Conservation (phyloP, 2,888 invertebrate species). For the Flexamia atlantica region DNA sequence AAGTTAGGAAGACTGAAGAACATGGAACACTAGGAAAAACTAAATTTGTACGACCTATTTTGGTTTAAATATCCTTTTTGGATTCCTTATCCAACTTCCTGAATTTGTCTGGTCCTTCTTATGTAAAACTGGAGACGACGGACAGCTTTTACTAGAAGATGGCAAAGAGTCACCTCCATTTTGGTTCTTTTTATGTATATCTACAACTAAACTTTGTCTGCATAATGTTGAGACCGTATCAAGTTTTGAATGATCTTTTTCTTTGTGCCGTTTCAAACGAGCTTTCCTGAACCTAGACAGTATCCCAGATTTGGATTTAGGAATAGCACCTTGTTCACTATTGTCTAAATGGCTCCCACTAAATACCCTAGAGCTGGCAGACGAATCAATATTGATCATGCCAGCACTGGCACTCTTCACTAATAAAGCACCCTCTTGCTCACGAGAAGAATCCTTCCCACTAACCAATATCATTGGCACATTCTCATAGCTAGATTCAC, state of each 20-base stretch:
- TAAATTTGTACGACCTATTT: slow-evolving; percentile 54
- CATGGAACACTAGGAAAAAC: background rate
- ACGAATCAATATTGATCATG: slow-evolving; percentile 74
- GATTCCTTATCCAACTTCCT: slow-evolving; percentile 67
- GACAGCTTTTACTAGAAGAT: slow-evolving; percentile 70
- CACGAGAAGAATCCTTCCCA: slow-evolving; percentile 60
- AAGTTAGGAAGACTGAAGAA: background rate
- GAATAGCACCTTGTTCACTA: slow-evolving; percentile 48
- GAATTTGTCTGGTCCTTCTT: slow-evolving; percentile 64
- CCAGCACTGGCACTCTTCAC: slow-evolving; percentile 87
- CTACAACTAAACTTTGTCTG: slow-evolving; percentile 86
- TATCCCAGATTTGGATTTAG: slow-evolving; percentile 57
- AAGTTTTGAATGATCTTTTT: slow-evolving; percentile 71
- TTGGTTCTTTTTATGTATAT: slow-evolving; percentile 73
- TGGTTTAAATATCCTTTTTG: slow-evolving; percentile 67
- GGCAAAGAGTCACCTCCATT: slow-evolving; percentile 40
- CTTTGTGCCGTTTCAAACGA: slow-evolving; percentile 66
- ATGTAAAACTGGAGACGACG: slow-evolving; percentile 71
- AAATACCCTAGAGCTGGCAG: slow-evolving; percentile 25
- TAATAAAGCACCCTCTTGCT: slow-evolving; percentile 73
- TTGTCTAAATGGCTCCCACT: slow-evolving; percentile 14
- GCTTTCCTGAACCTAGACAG: slow-evolving; percentile 63
- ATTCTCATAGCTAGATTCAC: slow-evolving; percentile 77
- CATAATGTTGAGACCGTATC: slow-evolving; percentile 83
- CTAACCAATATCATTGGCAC: slow-evolving; percentile 67